phyloP scores from a whole-genome alignment of 2,113 vertebrate genomes.

The Arenaria interpres region DNA sequence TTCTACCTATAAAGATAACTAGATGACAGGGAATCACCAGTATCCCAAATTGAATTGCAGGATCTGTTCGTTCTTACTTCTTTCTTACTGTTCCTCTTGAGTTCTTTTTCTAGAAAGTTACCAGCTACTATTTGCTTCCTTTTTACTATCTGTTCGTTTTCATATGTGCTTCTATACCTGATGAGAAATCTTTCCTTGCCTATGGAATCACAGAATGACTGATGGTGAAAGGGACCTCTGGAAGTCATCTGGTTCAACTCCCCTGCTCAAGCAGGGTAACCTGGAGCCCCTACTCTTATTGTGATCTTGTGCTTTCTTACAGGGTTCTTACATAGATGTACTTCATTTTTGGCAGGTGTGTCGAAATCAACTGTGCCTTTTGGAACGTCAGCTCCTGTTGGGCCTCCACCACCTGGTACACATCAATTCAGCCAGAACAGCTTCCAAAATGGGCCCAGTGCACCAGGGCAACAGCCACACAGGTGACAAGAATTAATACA shows the following conservation, averaged over 20 bases:
- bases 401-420: slow-evolving; percentile 64
- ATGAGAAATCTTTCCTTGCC: background rate
- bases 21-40: background rate
- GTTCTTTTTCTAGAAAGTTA: background rate
- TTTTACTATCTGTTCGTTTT: background rate
- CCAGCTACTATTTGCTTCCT: background rate
- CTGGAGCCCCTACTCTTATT: background rate
- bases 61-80: background rate
- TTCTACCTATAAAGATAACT: background rate
- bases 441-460: slow-evolving; percentile 76
- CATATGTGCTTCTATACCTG: background rate
- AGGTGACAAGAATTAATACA: slow-evolving; percentile 71
- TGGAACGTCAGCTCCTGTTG: slow-evolving; percentile 68
- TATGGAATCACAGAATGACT: background rate
- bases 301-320: background rate
- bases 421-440: slow-evolving; percentile 70
- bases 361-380: slow-evolving; percentile 78
- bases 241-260: background rate
- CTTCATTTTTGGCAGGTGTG: slow-evolving; percentile 71
- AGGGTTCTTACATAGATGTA: background rate
- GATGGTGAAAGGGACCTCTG: background rate
- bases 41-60: background rate
- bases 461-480: slow-evolving; percentile 69
- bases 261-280: background rate
- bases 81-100: background rate